A percentile compares a stretch with the other conserved stretches of the same genome.
These are phyloP conservation scores for Heliangelus exortis DNA, from an alignment of 2,797 vertebrate species.

Conservation along the genomic window DNA sequence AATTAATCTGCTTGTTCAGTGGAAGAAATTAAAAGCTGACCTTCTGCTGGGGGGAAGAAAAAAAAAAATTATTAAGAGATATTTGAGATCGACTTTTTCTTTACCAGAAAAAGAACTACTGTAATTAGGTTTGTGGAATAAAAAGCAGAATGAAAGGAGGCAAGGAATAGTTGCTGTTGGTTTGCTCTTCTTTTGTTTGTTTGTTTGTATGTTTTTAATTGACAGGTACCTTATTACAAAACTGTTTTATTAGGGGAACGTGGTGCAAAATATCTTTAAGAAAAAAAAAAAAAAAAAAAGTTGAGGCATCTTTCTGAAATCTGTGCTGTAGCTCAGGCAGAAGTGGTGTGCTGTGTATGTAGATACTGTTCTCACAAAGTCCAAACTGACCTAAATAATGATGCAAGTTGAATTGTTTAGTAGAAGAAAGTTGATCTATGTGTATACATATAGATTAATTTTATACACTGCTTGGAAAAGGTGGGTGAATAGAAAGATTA, in stretches of 20 bases:
- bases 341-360: neutral
- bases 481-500: neutral
- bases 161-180: neutral
- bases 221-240: neutral
- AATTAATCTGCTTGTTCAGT: neutral
- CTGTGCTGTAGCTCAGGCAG: neutral
- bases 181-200: neutral
- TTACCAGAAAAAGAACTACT: neutral
- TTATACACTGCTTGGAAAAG: neutral
- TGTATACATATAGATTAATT: too few species aligned
- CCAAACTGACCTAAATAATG: neutral
- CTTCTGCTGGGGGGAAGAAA: neutral
- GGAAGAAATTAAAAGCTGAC: neutral
- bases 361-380: neutral
- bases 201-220: neutral
- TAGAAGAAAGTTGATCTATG: neutral
- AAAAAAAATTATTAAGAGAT: neutral
- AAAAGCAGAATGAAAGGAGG: neutral
- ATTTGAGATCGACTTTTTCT: neutral
- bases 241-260: neutral
- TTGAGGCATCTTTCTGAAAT: neutral
- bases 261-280: neutral
- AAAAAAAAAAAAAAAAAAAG: neutral
- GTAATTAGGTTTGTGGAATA: neutral
- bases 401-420: neutral